phyloP scores from a whole-genome alignment of 2,113 vertebrate genomes.

The Setophaga coronata region DNA sequence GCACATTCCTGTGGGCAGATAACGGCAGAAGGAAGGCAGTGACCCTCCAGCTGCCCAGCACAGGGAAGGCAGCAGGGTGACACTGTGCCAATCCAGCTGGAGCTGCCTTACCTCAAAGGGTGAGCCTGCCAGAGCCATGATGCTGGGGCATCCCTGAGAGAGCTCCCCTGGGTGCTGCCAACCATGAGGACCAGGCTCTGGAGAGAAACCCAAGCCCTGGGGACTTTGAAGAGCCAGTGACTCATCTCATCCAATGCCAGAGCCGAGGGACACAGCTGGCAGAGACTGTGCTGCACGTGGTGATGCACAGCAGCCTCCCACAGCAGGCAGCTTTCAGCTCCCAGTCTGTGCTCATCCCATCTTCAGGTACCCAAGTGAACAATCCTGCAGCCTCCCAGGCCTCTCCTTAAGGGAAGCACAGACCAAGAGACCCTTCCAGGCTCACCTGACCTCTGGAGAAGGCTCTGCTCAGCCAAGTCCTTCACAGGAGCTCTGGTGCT shows the following conservation, averaged over 20 bases:
- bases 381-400: neutral
- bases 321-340: neutral
- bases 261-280: neutral
- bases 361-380: neutral
- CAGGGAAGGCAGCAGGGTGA: neutral
- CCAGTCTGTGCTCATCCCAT: neutral
- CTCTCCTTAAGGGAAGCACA: neutral
- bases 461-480: neutral
- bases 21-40: neutral
- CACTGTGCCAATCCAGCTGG: rapidly evolving
- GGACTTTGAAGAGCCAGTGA: neutral
- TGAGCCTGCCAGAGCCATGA: neutral
- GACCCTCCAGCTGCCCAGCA: neutral
- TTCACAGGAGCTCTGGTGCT: neutral
- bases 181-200: neutral
- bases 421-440: neutral
- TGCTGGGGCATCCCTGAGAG: neutral
- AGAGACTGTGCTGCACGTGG: neutral
- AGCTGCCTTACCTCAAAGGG: neutral
- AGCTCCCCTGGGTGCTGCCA: neutral
- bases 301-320: neutral
- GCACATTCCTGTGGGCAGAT: rapidly evolving
- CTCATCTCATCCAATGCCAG: neutral
- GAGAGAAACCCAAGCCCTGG: neutral
- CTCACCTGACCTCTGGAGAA: rapidly evolving